Evolutionary conservation across 2,113 vertebrate species (phyloP), one percentile per base, ranked within the genome.

Genomic region (Dasyurus viverrinus): DNA sequence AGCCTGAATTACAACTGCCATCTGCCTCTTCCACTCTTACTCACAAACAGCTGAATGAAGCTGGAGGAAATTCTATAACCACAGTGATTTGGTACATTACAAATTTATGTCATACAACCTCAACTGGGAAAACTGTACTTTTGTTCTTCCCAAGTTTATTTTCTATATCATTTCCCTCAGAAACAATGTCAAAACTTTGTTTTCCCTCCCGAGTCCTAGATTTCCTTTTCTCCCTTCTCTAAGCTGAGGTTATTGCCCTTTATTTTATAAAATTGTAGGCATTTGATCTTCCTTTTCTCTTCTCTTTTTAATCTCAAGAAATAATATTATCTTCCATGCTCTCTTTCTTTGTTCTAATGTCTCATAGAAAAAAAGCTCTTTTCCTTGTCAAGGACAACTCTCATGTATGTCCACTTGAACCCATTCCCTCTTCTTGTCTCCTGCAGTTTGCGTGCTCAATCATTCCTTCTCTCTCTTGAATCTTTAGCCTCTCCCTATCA

Each of bases 1-100:
- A 84, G n/a, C n/a, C 68, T 84, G 68, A n/a, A 84, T 84, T 84
- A 84, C 68, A 84, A 42, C 68, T 84, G 68, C n/a, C 68, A 84
- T 84, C n/a, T 84, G 68, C 68, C 68, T 84, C 16, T 42, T 84
- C n/a, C 68, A 84, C n/a, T 84, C 68, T n/a, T 42, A 84, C n/a
- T 84, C 68, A 84, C 68, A 84, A 84, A 84, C n/a, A 42, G n/a
- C 68, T 84, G n/a, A 84, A 84, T 84, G 68, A 84, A 84, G 19
- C 19, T n/a, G 68, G 68, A 84, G 68, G 68, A 84, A 84, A 84
- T 84, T 84, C 36, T 84, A 84, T 26, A 84, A 84, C 68, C 68
- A 84, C 68, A 84, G 68, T 42, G 68, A 84, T 84, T 84, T 84
- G 68, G 68, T 42, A 84, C n/a, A 84, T 84, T 84, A 84, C 68